Evolutionary conservation across 2,113 vertebrate species (phyloP), one percentile per base, ranked within the genome.

Genomic region (Ciconia maguari): DNA sequence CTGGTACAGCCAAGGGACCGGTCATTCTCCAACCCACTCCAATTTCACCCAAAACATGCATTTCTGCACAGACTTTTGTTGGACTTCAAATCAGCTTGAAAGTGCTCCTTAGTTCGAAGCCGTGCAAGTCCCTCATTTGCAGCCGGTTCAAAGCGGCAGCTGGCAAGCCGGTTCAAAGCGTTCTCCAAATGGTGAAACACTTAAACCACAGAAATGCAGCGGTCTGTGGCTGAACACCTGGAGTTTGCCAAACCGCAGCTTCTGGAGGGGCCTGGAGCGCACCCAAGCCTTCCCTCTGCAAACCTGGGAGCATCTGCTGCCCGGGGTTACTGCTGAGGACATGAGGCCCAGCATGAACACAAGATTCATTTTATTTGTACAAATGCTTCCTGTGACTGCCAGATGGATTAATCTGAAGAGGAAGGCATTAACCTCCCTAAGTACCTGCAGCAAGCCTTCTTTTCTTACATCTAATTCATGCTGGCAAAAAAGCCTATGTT

Each of bases 201-300:
- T 62, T 14, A 19, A 75, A 57, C 7, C 9, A 7, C 46, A 62
- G 48, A 55, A 42, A 5, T 12, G 26, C 26, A 17, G 11, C 6
- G 1, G 15, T 3, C 19, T 4, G 25, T 18, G 54, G 64, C n/a
- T 61, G 49, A 51, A 68, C 9, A 30, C 2, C 2, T 3, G 7
- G 14, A 10, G 10, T 46, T 38, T 16, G 44, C 22, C 26, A 19
- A 89, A 55, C 13, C 36, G 17, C 64, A 84, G 55, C 36, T 54
- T 60, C 61, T 66, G 61, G 36, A 86, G 26, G 36, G 70, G n/a
- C 55, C 41, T 3, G 7, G 77, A 75, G 48, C 1, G 2, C 38
- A 55, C 10, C 38, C 52, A 77, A 81, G 18, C 30, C 51, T 70
- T 92, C 42, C 74, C 27, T 65, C 68, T 8, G 2, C 71, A 57